Evolutionary conservation across 1,140 invertebrate species (phyloP), one percentile per base, ranked within the genome.

Genomic region (Monochamus saltuarius): DNA sequence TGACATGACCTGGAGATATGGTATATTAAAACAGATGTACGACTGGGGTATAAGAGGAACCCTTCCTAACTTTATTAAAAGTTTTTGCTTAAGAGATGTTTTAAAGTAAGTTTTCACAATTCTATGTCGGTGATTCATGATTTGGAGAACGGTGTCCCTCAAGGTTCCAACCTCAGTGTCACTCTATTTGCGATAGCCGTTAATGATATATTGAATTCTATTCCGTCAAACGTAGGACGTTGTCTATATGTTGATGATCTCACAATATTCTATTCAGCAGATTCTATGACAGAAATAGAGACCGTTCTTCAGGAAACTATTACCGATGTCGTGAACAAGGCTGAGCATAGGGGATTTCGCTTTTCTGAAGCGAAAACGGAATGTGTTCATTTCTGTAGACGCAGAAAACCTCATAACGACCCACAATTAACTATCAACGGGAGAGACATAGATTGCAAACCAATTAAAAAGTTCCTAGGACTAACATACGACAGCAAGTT

Each of bases 1-100:
- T 47, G 61, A 66, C 53, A 61, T 57, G 61, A 59, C 49, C 0
- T 66, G 65, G 65, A 38, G 53, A 10, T 63, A 56, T 36, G 53
- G 47, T 6, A 66, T 66, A 34, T 9, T 66, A 3, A 53, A 37
- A 19, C 54, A 11, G 17, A 19, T 66, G 19, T 22, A 64, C 13
- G 11, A 64, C 10, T 64, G 57, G 61, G 56, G 56, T 10, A n/a
- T 66, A 4, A 11, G 39, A 47, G 60, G 61, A 19, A 58, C 51
- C 17, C 49, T 59, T 19, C 53, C 39, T 4, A 6, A 22, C n/a
- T 39, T 63, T 19, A 55, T 63, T 4, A 22, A 50, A 39, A 39
- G 40, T 19, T 64, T 66, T 43, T 59, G n/a, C 17, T 19, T 7
- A 29, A 59, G 1, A 34, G 61, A 14, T 63, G 19, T 10, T 65